These are phyloP conservation scores for Acinonyx jubatus DNA, from an alignment of 2,113 vertebrate species.

Conservation along the genomic window DNA sequence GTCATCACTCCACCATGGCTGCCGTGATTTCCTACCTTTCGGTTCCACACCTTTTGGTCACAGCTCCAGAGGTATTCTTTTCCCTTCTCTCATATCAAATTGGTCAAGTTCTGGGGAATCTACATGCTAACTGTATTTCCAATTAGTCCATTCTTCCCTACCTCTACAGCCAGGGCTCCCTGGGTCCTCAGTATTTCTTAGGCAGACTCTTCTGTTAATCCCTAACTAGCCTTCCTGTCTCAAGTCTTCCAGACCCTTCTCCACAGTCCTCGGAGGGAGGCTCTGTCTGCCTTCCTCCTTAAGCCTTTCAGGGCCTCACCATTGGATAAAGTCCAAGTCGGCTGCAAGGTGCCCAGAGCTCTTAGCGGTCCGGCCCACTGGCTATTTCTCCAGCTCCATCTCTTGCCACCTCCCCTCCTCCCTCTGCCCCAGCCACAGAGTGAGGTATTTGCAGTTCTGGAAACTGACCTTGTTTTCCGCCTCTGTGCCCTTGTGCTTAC, in stretches of 20 bases:
- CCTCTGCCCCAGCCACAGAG: neutral
- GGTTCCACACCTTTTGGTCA: neutral
- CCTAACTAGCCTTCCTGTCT: neutral
- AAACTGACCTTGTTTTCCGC: slow-evolving; percentile 26
- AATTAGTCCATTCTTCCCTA: neutral
- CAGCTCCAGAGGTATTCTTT: neutral
- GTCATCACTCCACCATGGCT: neutral
- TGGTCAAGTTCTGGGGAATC: neutral
- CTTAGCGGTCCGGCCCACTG: neutral
- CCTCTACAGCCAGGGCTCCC: neutral
- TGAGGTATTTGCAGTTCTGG: slow-evolving; percentile 31
- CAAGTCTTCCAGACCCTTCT: neutral
- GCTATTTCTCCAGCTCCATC: neutral
- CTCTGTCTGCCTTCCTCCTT: neutral
- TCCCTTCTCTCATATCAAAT: neutral
- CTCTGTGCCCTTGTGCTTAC: slow-evolving; percentile 20
- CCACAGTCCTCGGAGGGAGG: neutral
- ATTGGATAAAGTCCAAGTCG: neutral
- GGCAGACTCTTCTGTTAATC: neutral
- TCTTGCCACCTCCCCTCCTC: neutral
- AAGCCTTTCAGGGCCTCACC: neutral
- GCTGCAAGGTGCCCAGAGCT: neutral
- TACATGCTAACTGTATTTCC: neutral
- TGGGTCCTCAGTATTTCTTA: neutral
- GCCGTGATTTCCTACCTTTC: neutral